These are phyloP conservation scores for Chionodraco myersi DNA, from an alignment of 2,113 vertebrate genomes.

Conservation along the genomic window DNA sequence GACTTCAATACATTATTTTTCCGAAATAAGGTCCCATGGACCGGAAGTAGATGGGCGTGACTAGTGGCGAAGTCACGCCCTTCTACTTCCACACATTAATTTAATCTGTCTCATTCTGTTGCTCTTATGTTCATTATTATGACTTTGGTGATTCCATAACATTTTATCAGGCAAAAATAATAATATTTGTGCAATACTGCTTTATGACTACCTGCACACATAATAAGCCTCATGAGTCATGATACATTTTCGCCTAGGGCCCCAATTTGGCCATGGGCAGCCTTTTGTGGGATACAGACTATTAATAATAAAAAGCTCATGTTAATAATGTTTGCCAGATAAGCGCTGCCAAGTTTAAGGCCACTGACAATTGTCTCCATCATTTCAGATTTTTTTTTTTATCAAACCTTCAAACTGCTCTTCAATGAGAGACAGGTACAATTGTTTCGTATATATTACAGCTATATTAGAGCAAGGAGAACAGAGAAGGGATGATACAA, in stretches of 20 bases:
- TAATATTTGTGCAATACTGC: neutral
- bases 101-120: neutral
- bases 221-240: neutral
- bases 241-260: too few species aligned
- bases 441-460: neutral
- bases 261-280: too few species aligned
- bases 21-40: too few species aligned
- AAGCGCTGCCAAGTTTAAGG: neutral
- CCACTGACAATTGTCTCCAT: neutral
- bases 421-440: too few species aligned
- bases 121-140: neutral
- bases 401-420: neutral
- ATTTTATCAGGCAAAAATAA: neutral
- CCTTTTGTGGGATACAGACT: too few species aligned
- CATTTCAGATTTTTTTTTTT: neutral
- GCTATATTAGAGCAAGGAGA: neutral
- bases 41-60: too few species aligned
- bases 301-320: too few species aligned
- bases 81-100: neutral
- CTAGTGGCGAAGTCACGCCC: too few species aligned
- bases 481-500: neutral
- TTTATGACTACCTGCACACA: neutral
- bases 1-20: too few species aligned
- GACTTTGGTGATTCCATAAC: neutral
- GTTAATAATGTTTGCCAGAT: neutral